Evolutionary conservation across 2,797 vertebrate species (phyloP), one percentile per base, ranked within the genome.

Genomic region (Danionella dracula): DNA sequence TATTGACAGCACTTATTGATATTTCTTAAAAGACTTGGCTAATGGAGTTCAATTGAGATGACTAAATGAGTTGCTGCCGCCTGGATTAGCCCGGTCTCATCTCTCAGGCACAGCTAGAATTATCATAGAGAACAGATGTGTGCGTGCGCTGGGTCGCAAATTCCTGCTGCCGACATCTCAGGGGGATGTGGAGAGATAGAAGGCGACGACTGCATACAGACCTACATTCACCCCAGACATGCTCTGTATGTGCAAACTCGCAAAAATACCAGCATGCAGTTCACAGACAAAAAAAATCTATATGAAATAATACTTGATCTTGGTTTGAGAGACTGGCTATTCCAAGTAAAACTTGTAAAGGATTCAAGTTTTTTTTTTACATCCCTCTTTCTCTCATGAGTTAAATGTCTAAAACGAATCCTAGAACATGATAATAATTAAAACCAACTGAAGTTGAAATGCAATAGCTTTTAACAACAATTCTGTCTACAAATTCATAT

Each of bases 1-100:
- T 85, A 87, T 86, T 86, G 86, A 88, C 82, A 76, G 79, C 82
- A 78, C 78, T 86, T 87, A 86, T 83, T 87, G 85, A 87, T 85
- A 86, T 88, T 85, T 87, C 78, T 87, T 87, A 83, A 85, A 87
- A 85, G 83, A 64, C 68, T 53, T 66, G 78, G 77, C 83, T 85
- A 88, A 88, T 87, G 80, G 82, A 83, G 78, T 82, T 83, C 79
- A 84, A 83, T 83, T 83, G 80, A 86, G 84, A 86, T 84, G 82
- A 87, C 86, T 87, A 88, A 88, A 86, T 84, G 83, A 85, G 78
- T 70, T 79, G 83, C 82, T 74, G 76, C 81, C 71, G 79, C 81
- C 69, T 68, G 81, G 84, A 87, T 89, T 87, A 88, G 84, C 81
- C 79, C 15, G 62, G 81, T 81, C 84, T 86, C 85, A 80, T 88